phyloP scores from a whole-genome alignment of 2,113 vertebrate genomes.

The Nothocercus nigrocapillus region DNA sequence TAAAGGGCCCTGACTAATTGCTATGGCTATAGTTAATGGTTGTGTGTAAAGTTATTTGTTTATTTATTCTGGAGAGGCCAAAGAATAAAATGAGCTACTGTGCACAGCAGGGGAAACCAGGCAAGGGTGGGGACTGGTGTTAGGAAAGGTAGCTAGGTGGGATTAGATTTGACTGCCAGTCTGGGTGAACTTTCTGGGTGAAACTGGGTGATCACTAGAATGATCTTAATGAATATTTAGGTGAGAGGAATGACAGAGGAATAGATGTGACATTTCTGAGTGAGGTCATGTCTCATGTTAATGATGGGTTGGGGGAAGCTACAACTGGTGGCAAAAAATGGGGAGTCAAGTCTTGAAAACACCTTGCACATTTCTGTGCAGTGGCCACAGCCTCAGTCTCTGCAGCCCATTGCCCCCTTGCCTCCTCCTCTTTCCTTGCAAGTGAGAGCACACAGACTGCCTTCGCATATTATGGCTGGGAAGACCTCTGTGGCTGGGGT shows the following conservation, averaged over 20 bases:
- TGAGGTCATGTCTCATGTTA: background rate
- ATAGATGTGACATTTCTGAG: background rate
- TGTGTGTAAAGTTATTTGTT: background rate
- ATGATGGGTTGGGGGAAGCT: background rate
- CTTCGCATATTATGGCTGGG: background rate
- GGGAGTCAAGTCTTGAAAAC: background rate
- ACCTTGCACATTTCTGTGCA: background rate
- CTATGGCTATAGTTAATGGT: background rate
- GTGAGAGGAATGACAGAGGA: background rate
- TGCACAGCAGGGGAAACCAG: conserved; percentile 41
- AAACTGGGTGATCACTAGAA: background rate
- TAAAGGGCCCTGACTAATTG: conserved; percentile 7
- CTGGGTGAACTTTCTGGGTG: background rate
- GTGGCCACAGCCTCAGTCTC: background rate
- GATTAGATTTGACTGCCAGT: conserved; percentile 44
- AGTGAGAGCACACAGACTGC: background rate
- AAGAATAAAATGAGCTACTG: conserved; percentile 6
- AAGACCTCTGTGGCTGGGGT: background rate
- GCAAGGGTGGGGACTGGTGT: background rate
- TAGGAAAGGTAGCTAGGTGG: conserved; percentile 41
- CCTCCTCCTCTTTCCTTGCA: background rate
- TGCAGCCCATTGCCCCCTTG: background rate
- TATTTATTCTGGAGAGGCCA: background rate
- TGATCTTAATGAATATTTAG: conserved; percentile 16
- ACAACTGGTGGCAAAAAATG: background rate